These are phyloP conservation scores for Drosophila lacteicornis DNA, from an alignment of 1,140 invertebrate genomes.

Conservation along the genomic window DNA sequence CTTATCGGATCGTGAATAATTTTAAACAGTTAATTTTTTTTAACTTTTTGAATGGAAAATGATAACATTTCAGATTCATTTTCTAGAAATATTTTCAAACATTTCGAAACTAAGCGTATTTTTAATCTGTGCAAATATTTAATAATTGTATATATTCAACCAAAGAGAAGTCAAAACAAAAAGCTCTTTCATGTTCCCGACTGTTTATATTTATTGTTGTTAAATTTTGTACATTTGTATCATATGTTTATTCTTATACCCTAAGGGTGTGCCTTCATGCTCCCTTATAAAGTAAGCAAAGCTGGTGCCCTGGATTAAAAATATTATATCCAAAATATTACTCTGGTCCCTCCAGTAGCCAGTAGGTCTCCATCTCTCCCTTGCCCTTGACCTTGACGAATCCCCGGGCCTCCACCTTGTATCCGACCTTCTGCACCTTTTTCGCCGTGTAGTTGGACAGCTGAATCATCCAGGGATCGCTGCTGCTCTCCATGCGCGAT, in stretches of 20 bases:
- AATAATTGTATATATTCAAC: neutral
- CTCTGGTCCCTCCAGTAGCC: constrained; percentile 86
- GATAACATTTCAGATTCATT: no score
- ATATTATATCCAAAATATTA: neutral
- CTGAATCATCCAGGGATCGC: constrained; percentile 83
- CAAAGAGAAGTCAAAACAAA: neutral
- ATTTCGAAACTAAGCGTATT: no score
- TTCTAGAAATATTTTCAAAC: no score
- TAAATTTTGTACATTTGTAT: constrained; percentile 10
- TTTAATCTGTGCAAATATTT: no score
- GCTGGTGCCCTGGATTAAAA: constrained; percentile 3
- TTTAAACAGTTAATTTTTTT: neutral
- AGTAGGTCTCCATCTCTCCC: constrained; percentile 95
- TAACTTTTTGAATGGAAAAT: no score
- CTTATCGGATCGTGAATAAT: neutral
- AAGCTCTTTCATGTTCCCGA: neutral
- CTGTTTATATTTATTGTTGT: neutral
- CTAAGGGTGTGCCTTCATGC: neutral
- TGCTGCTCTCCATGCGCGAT: constrained; percentile 90
- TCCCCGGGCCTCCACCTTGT: constrained; percentile 88
- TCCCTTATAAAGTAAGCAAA: constrained; percentile 6
- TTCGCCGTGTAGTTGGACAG: constrained; percentile 81
- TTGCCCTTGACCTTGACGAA: constrained; percentile 93
- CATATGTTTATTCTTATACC: neutral
- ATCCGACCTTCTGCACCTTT: constrained; percentile 85